Evolutionary conservation across 2,797 vertebrate genomes (phyloP), one percentile per base, ranked within the genome.

Genomic region (Micropoecilia bifurca): DNA sequence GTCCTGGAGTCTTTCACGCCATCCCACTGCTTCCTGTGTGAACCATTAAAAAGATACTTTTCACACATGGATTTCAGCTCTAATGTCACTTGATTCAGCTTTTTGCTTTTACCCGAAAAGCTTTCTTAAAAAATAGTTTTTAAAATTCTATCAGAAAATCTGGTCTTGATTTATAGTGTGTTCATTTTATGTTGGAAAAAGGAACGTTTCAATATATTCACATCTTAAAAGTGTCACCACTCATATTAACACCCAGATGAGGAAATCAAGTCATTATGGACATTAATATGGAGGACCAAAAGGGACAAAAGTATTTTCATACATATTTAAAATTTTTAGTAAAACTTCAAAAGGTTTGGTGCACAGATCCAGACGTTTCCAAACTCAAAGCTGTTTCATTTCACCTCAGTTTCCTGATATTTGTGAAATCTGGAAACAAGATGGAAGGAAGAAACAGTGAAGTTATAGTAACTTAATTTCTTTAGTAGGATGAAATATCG

Each of bases 11-110:
- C 81, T 90, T 90, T 94, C 89, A 93, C 72, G 20, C 39, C 81
- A 73, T 8, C 78, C 73, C 89, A 25, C 10, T 75, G 69, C 48
- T 87, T 91, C 89, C 83, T 89, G 83, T 73, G 71, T 88, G 87
- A 71, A 36, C 59, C 28, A 30, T 55, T 22, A 74, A 74, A 76
- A 71, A 75, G 78, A 71, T 75, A 46, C 45, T 36, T 83, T 73
- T 80, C 73, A 83, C 74, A 77, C 45, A 68, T 68, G 74, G 30
- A 50, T 59, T 71, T 84, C 45, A 82, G 71, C 46, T 73, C 81
- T 86, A 78, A 80, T 53, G 71, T 88, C 59, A 81, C 82, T 77
- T 22, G 39, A 18, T 41, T 82, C 57, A 77, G 18, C 1, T 61
- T 53, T 75, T 25, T 41, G 28, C 3, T 66, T 39, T 66, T 25